Evolutionary conservation across 2,113 vertebrate species (phyloP), one percentile per base, ranked within the genome.

Genomic region (Ochotona curzoniae): DNA sequence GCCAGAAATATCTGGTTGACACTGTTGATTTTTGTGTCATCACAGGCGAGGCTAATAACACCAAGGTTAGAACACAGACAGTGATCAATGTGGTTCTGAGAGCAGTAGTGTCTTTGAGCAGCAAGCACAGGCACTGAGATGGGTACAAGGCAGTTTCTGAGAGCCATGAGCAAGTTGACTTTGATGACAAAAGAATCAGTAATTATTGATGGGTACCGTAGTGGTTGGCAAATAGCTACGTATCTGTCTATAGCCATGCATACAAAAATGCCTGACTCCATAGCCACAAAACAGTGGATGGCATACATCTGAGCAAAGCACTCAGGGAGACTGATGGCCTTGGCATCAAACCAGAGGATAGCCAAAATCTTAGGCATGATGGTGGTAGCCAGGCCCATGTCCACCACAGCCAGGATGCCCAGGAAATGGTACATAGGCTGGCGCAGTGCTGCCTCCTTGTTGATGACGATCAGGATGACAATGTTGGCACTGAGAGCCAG

Each of bases 301-400:
- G n/a, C 87, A 38, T 93, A 95, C 51, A 96, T 96, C 82, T 96
- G 94, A 89, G 57, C 51, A 94, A 96, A 96, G 28, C 93, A 96
- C n/a, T 94, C 88, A 13, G 28, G 64, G 5, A 96, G 75, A 49
- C 79, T 88, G 32, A 96, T 93, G 8, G 73, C 2, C 5, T 94
- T 95, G 49, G 78, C 93, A 87, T 54, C n/a, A 15, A 96, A 95
- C 94, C 88, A 93, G 7, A 97, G 92, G 30, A 94, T 94, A 30
- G 86, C 89, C 70, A 95, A 83, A 51, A 96, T 94, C 75, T 94
- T 95, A 6, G 96, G 94, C 84, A 91, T 84, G 26, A 91, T 95
- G 14, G 90, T 93, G 6, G 95, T 95, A 2, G 84, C 75, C 30
- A 96, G 47, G 2, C 84, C 94, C 66, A 96, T 83, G 61, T 96